A percentile compares a stretch with the other conserved stretches of the same genome.
phyloP scores from a whole-genome alignment of 1,140 invertebrate species.

The Centruroides vittatus region DNA sequence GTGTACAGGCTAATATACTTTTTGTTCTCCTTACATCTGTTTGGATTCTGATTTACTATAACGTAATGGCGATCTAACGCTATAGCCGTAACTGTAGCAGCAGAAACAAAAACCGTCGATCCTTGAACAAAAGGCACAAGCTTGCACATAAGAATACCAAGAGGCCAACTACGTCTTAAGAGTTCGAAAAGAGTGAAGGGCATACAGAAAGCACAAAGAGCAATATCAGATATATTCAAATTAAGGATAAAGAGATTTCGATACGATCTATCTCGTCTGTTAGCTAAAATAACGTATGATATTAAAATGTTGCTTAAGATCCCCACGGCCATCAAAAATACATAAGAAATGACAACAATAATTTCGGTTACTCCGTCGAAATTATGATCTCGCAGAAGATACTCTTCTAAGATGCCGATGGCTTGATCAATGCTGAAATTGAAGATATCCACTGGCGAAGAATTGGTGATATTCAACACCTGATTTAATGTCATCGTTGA shows the following conservation, averaged over 20 bases:
- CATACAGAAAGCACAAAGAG: slow-evolving; percentile 40
- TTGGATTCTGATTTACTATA: slow-evolving; percentile 23
- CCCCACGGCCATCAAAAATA: neutral
- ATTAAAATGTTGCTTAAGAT: neutral
- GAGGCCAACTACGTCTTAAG: slow-evolving; percentile 26
- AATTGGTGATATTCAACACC: neutral
- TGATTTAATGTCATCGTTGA: neutral
- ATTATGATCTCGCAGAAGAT: neutral
- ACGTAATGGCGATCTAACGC: slow-evolving; percentile 41
- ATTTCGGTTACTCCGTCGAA: neutral
- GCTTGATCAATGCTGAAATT: slow-evolving; percentile 14
- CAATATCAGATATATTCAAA: slow-evolving; percentile 40
- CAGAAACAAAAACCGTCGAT: slow-evolving; percentile 42
- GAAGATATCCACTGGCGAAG: neutral
- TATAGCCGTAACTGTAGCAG: slow-evolving; percentile 43
- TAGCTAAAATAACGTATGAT: neutral
- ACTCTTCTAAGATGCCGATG: slow-evolving; percentile 10
- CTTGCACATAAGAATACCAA: slow-evolving; percentile 38
- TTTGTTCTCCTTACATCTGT: neutral
- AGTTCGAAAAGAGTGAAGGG: slow-evolving; percentile 38
- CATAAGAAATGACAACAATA: neutral
- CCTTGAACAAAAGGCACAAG: slow-evolving; percentile 39
- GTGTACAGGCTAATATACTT: slow-evolving; percentile 2
- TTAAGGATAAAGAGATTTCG: slow-evolving; percentile 28
- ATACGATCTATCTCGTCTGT: neutral